Evolutionary conservation across 2,797 vertebrate genomes (phyloP).

Genomic region (Alectoris magna): DNA sequence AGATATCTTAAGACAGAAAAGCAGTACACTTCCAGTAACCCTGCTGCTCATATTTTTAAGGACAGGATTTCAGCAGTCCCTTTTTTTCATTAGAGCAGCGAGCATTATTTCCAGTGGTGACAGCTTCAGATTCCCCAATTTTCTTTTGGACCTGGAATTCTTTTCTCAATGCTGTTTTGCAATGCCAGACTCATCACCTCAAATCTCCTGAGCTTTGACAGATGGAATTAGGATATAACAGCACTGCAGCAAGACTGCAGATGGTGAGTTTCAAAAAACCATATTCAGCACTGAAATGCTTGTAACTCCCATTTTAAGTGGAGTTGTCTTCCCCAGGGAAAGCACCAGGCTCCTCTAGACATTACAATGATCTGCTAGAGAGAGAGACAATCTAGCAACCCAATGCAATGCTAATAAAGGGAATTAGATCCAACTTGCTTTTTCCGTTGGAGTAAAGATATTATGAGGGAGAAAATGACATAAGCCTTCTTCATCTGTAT

Average conservation of each 20-base stretch:
- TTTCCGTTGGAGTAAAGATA: background rate
- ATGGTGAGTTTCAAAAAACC: constrained; percentile 30
- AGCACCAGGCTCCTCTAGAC: background rate
- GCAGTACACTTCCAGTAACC: background rate
- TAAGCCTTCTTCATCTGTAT: background rate
- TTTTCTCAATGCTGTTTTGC: background rate
- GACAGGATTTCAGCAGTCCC: background rate
- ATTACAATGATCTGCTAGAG: background rate
- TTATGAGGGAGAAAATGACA: fast-evolving
- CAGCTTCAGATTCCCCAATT: constrained; percentile 17
- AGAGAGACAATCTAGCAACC: background rate
- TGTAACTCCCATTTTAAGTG: background rate
- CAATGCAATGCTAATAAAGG: background rate
- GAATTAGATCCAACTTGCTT: background rate
- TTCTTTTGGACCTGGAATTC: constrained; percentile 22
- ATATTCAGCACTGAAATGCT: constrained; percentile 28
- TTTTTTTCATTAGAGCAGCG: background rate
- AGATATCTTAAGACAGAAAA: background rate
- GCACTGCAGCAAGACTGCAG: constrained; percentile 44
- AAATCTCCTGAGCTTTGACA: constrained; percentile 37
- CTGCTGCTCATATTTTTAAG: background rate
- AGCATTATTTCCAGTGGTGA: background rate
- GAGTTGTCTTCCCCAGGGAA: background rate
- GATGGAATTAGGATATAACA: constrained; percentile 48
- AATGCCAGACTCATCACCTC: background rate